Evolutionary conservation across 2,888 invertebrate genomes (phyloP), one percentile per base, ranked within the genome.

Genomic region (Archaeoteleia sp.): DNA sequence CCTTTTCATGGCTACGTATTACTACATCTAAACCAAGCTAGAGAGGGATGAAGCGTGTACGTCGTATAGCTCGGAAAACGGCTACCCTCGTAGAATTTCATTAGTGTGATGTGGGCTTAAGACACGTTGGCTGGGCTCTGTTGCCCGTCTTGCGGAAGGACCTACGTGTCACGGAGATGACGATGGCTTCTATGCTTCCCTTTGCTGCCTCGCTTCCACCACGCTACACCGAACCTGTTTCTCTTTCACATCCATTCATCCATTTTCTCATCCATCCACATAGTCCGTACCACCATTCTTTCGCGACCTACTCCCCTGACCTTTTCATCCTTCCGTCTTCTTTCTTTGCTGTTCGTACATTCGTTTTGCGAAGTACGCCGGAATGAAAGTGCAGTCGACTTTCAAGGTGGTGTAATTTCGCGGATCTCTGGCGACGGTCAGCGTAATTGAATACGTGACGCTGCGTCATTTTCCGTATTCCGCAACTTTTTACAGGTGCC

Each of bases 391-490:
- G 37, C 37, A 49, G 55, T 66, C 57, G 49, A 66, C 58, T 67
- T 51, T 60, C 49, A 67, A 65, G 67, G 67, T 45, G 61, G 57
- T 66, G 71, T 73, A 76, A 79, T 76, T 77, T 71, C 72, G 42
- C 61, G 69, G 69, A 67, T 58, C 67, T 67, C 54, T 39, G 20
- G 49, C 53, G 68, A 75, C 57, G 73, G 74, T 74, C 75, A 71
- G 51, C 74, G 73, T 81, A 81, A 81, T 81, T 80, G 80, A 78
- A 81, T 79, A 79, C 78, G 79, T 77, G 80, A 78, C 77, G 70
- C 66, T 72, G 77, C 73, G 73, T 77, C 75, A 74, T 79, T 74
- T 74, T 71, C 70, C 46, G 53, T 58, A 63, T 55, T 71, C 55
- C 39, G 55, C 43, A 7, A 43, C 49, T 66, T 67, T 67, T 71